These are phyloP conservation scores for Copidosoma aretas DNA, from an alignment of 2,888 invertebrate genomes.

Conservation along the genomic window DNA sequence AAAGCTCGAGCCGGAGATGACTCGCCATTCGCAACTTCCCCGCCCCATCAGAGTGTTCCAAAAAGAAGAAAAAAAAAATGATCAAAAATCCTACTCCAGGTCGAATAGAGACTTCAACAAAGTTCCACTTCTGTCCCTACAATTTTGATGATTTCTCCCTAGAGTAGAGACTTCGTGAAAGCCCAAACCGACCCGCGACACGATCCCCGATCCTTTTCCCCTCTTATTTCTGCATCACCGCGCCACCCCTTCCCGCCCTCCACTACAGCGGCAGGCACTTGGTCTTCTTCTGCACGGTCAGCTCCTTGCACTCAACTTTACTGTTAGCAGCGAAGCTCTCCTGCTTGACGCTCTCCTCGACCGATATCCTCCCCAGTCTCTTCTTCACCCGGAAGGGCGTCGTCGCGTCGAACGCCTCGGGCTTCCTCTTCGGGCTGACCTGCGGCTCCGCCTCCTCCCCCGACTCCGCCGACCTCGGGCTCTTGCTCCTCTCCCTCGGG, in stretches of 20 bases:
- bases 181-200: background rate
- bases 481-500: background rate
- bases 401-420: constrained; percentile 49
- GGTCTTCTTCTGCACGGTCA: constrained; percentile 55
- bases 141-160: too few relatives aligned
- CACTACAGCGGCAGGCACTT: constrained; percentile 61
- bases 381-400: constrained; percentile 59
- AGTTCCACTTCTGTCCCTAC: background rate
- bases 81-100: constrained; percentile 8
- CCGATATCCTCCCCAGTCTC: constrained; percentile 57
- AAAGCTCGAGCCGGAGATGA: constrained; percentile 35
- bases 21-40: too few relatives aligned
- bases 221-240: too few relatives aligned
- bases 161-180: too few relatives aligned
- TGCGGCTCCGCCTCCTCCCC: constrained; percentile 51
- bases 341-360: constrained; percentile 58
- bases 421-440: constrained; percentile 49
- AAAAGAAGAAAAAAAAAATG: too few relatives aligned
- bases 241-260: constrained; percentile 16
- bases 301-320: constrained; percentile 50
- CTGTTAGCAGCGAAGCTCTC: constrained; percentile 58
- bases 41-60: too few relatives aligned
- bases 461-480: constrained; percentile 16
- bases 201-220: constrained; percentile 4
- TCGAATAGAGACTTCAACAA: background rate